Percentiles rank a stretch among this genome's conserved stretches.
Evolutionary conservation across 1,140 invertebrate genomes (phyloP).

Genomic region (Aphaenogaster rudis): DNA sequence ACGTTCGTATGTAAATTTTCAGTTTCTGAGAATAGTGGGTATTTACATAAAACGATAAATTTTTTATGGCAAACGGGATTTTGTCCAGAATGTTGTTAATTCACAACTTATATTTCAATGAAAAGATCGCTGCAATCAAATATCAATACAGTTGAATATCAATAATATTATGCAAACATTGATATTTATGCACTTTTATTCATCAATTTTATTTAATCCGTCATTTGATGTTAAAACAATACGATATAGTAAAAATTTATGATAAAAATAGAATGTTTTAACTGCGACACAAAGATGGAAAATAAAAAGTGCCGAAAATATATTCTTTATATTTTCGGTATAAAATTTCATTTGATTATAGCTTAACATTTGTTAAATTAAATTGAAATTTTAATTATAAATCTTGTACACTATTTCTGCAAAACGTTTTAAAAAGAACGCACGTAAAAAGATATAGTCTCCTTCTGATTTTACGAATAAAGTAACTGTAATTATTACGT

Average conservation of each 20-base stretch:
- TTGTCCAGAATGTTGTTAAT: conserved; percentile 63
- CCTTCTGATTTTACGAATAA: neutral
- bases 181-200: neutral
- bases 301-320: neutral
- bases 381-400: conserved; percentile 2
- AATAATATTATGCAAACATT: neutral
- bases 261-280: neutral
- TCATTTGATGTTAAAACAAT: conserved; percentile 5
- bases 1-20: conserved; percentile 72
- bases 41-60: conserved; percentile 71
- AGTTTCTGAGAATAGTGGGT: conserved; percentile 60
- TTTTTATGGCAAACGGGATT: conserved; percentile 53
- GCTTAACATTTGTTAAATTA: neutral
- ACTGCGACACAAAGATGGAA: neutral
- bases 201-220: neutral
- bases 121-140: neutral
- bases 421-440: neutral
- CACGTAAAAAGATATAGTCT: neutral
- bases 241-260: neutral
- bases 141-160: neutral
- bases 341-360: conserved; percentile 3
- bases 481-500: neutral
- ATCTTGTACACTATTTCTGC: neutral
- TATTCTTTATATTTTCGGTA: neutral
- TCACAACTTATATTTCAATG: conserved; percentile 39